These are phyloP conservation scores for Etheostoma perlongum DNA, from an alignment of 2,797 vertebrate genomes.

Conservation along the genomic window DNA sequence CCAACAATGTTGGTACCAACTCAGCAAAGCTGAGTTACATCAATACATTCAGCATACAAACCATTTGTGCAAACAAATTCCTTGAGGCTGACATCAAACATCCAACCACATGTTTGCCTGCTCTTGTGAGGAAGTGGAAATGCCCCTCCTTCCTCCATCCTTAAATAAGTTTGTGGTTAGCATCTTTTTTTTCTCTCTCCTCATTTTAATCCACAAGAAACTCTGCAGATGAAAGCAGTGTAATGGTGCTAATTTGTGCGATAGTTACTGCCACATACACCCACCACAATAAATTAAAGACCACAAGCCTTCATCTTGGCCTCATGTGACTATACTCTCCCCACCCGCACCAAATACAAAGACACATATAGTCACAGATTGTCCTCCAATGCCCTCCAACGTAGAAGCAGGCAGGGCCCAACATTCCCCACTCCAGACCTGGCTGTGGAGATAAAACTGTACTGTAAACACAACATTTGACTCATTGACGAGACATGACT, in stretches of 20 bases:
- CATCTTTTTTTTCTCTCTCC: conserved; percentile 51
- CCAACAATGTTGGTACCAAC: conserved; percentile 32
- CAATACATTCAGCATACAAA: conserved; percentile 55
- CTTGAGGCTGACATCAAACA: conserved; percentile 74
- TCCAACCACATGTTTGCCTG: conserved; percentile 74
- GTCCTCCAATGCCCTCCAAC: conserved; percentile 77
- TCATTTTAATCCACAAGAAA: conserved; percentile 72
- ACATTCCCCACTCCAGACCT: conserved; percentile 62
- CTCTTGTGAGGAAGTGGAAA: conserved; percentile 74
- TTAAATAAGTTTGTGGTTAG: conserved; percentile 76
- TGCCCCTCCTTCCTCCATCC: conserved; percentile 57
- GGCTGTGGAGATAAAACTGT: conserved; percentile 70
- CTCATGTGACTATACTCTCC: conserved; percentile 72
- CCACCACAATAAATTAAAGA: conserved; percentile 79
- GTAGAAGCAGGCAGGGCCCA: conserved; percentile 66
- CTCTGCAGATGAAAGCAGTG: conserved; percentile 77
- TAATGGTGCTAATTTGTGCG: conserved; percentile 77
- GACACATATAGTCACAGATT: conserved; percentile 70
- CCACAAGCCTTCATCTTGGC: conserved; percentile 71
- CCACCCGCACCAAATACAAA: conserved; percentile 50
- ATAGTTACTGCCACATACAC: conserved; percentile 75
- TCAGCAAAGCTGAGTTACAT: conserved; percentile 45
- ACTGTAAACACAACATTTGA: conserved; percentile 75
- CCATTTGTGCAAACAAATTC: conserved; percentile 74
- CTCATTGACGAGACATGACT: conserved; percentile 59